Conservation (phyloP, 2,113 vertebrate species). For the Abramis brama region DNA sequence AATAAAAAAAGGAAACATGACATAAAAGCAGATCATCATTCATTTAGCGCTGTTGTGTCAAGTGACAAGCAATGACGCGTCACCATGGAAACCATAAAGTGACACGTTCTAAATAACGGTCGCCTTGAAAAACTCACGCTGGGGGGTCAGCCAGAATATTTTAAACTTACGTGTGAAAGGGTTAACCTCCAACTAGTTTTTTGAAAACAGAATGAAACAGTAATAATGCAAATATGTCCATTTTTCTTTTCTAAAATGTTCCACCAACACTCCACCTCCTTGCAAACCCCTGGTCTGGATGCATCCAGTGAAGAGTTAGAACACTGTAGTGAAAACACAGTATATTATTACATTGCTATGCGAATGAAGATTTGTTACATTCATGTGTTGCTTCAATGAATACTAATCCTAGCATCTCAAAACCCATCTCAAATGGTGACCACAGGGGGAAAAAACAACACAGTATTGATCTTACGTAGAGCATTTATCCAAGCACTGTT, state of each 20-base stretch:
- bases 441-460: background rate
- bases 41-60: too few relatives aligned
- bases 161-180: too few relatives aligned
- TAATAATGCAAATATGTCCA: too few relatives aligned
- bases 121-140: too few relatives aligned
- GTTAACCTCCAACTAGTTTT: too few relatives aligned
- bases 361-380: background rate
- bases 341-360: background rate
- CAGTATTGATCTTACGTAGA: conserved; percentile 20
- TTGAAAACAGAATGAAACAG: too few relatives aligned
- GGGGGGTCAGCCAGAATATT: too few relatives aligned
- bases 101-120: too few relatives aligned
- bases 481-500: conserved; percentile 32
- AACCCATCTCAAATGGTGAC: background rate
- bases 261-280: background rate
- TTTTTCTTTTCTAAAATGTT: background rate
- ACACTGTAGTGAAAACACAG: background rate
- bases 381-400: background rate
- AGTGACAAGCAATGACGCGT: too few relatives aligned
- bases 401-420: background rate
- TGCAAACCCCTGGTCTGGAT: background rate
- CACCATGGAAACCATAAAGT: too few relatives aligned
- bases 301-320: background rate
- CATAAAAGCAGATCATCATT: too few relatives aligned
- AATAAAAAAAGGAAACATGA: too few relatives aligned